A percentile compares a stretch with the other conserved stretches of the same genome.
These are phyloP conservation scores for Trematocara nigrifrons DNA, from an alignment of 2,113 vertebrate species.

Conservation along the genomic window DNA sequence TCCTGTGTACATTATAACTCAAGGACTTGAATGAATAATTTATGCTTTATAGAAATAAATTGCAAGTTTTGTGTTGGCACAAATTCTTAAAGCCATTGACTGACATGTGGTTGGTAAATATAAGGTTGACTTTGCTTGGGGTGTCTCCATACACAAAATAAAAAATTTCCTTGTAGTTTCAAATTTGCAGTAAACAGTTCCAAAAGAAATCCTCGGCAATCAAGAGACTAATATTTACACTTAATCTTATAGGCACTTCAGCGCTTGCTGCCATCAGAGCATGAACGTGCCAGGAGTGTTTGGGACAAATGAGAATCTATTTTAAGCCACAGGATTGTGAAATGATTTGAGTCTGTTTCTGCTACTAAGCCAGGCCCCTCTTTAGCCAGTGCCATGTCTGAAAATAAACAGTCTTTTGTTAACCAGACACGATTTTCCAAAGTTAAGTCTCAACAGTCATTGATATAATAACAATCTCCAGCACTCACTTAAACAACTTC, in stretches of 20 bases:
- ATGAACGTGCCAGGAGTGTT: slow-evolving; percentile 27
- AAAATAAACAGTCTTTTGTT: slow-evolving; percentile 67
- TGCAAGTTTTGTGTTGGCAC: background rate
- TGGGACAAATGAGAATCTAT: slow-evolving; percentile 58
- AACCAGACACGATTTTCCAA: slow-evolving; percentile 56
- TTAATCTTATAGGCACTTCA: slow-evolving; percentile 12
- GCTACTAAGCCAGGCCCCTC: slow-evolving; percentile 37
- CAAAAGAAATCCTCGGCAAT: background rate
- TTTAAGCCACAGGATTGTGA: slow-evolving; percentile 53
- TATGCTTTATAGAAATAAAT: background rate
- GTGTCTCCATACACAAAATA: background rate
- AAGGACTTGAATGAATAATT: background rate
- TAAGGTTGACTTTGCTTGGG: background rate
- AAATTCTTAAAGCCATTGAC: background rate
- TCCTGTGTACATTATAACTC: background rate
- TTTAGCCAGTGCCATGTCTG: slow-evolving; percentile 43
- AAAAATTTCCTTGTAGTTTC: background rate
- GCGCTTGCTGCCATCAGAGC: slow-evolving; percentile 33
- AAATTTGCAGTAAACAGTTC: background rate
- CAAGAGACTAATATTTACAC: slow-evolving; percentile 36
- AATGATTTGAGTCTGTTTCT: slow-evolving; percentile 59
- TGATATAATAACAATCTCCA: slow-evolving; percentile 67
- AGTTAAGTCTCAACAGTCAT: slow-evolving; percentile 54
- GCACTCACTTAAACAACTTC: slow-evolving; percentile 51
- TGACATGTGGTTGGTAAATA: slow-evolving; percentile 31